A percentile compares a stretch with the other conserved stretches of the same genome.
Conservation (phyloP, 2,888 invertebrate genomes). For the Athalia cordata region DNA sequence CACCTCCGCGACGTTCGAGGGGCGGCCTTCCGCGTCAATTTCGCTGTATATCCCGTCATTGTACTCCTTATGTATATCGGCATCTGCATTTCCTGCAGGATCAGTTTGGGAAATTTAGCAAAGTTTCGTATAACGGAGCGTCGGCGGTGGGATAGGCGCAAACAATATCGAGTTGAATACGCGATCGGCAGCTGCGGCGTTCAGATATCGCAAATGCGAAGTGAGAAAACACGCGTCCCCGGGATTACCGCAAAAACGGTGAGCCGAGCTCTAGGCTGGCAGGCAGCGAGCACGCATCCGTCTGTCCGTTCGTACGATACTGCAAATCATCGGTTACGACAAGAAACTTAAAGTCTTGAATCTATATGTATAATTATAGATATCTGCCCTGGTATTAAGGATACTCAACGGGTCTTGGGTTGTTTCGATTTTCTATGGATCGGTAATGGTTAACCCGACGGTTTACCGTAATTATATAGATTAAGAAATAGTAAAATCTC, state of each 20-base stretch:
- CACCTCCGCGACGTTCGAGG: too few species aligned
- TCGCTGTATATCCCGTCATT: too few species aligned
- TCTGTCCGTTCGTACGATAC: background rate
- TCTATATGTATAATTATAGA: constrained; percentile 46
- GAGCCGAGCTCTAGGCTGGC: background rate
- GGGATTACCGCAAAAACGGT: background rate
- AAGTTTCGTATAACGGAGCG: too few species aligned
- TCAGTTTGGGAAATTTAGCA: too few species aligned
- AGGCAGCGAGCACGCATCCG: background rate
- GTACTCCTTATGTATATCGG: too few species aligned
- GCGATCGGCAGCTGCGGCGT: too few species aligned
- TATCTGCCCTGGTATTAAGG: constrained; percentile 43
- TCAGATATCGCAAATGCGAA: background rate
- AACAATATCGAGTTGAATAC: too few species aligned
- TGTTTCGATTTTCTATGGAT: constrained; percentile 32
- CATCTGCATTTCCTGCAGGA: too few species aligned
- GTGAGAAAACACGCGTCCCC: background rate
- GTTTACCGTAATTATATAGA: constrained; percentile 51
- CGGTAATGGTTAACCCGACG: constrained; percentile 38
- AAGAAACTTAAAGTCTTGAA: constrained; percentile 48
- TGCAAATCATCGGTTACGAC: constrained; percentile 51
- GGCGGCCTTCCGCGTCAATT: too few species aligned
- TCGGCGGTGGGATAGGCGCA: too few species aligned
- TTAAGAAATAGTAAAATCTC: constrained; percentile 43
- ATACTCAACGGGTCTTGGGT: constrained; percentile 33